Base-by-base conservation (phyloP, 2,797 vertebrate species). In the Gymnothorax reevesii region DNA sequence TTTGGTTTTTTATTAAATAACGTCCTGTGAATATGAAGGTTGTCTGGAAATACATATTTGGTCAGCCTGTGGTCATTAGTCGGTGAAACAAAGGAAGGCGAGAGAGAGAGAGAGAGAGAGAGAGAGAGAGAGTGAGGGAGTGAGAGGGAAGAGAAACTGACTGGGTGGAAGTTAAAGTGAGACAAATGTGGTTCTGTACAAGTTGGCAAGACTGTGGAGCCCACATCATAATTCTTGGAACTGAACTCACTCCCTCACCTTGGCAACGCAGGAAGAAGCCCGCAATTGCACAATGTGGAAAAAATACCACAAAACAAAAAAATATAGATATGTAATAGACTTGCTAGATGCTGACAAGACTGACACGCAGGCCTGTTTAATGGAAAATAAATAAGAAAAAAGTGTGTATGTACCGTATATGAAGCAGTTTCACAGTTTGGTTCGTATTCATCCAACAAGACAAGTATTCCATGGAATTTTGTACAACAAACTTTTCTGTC, bases 201-300 rank as follows among this genome's bases (percentile, higher is more conserved):
- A 57, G 42, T 42, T 82, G 82, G 84, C 59, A 66, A 82, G 66
- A 54, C 59, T 62, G 62, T 59, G n/a, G 60, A 62, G 85, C 57
- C 83, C 80, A 73, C 82, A 25, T n/a, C 8, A 71, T 57, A 87
- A 59, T 83, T 83, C 69, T 49, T 42, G 79, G 82, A 69, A 54
- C 84, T 57, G 15, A 84, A 88, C 79, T 86, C 75, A 84, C 25
- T 75, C 86, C 84, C 86, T 82, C 86, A 79, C 79, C 49, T 15
- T 52, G 59, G 84, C 59, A 82, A 86, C 79, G 62, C 54, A 69
- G 60, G 22, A 57, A 52, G 27, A 57, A 71, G 62, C 25, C 79
- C 52, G 71, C 10, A 9, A 52, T 69, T n/a, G 60, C 25, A 27
- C 27, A 4, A 82, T 57, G 55, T 25, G 25, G 54, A 59, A 57